Evolutionary conservation across 2,797 vertebrate genomes (phyloP).

Genomic region (Thalassophryne amazonica): DNA sequence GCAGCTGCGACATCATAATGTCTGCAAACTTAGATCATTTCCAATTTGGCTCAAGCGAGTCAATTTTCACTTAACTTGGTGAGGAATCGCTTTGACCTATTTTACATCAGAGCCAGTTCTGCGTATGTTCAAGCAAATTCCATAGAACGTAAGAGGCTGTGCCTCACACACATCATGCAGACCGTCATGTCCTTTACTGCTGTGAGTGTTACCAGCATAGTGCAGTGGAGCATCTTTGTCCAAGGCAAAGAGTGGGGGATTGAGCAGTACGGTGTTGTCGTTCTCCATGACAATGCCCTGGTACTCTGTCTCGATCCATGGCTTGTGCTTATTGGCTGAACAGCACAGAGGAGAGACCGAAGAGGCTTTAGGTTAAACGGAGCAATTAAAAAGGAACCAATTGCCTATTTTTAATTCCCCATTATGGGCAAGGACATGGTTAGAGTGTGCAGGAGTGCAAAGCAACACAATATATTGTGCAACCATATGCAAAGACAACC

Average conservation of each 20-base stretch:
- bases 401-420: slow-evolving; percentile 64
- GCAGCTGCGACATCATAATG: neutral
- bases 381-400: slow-evolving; percentile 64
- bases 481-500: slow-evolving; percentile 41
- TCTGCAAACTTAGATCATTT: slow-evolving; percentile 7
- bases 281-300: slow-evolving; percentile 99
- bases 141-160: neutral
- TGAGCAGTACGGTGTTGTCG: slow-evolving; percentile 96
- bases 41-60: slow-evolving; percentile 13
- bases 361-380: slow-evolving; percentile 67
- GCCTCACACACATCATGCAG: neutral
- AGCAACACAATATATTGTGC: slow-evolving; percentile 31
- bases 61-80: slow-evolving; percentile 12
- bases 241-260: slow-evolving; percentile 96
- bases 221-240: slow-evolving; percentile 97
- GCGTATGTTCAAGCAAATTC: slow-evolving; percentile 12
- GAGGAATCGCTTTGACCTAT: slow-evolving; percentile 36
- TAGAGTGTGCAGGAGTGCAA: slow-evolving; percentile 18
- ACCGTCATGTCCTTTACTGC: neutral
- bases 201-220: slow-evolving; percentile 86
- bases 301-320: slow-evolving; percentile 98
- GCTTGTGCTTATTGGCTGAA: slow-evolving; percentile 98
- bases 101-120: slow-evolving; percentile 8
- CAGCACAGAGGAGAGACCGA: slow-evolving; percentile 40
- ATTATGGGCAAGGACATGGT: slow-evolving; percentile 40